Base-by-base conservation (phyloP, 2,888 invertebrate species). In the Stomorhina lunata region DNA sequence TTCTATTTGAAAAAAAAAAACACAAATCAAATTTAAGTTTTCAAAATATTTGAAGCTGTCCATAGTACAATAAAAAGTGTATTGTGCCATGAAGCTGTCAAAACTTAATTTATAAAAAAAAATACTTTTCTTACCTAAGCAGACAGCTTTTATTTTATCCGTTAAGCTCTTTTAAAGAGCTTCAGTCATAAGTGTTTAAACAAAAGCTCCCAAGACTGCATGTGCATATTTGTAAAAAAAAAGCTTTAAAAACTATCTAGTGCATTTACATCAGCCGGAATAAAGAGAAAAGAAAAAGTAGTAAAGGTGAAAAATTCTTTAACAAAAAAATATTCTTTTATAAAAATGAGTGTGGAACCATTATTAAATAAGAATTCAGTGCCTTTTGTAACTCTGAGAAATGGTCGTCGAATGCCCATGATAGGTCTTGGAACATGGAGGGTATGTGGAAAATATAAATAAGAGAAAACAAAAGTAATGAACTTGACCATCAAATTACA, bases 361-460 rank as follows among this genome's bases (percentile, higher is more conserved):
- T 29, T 9, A 22, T 43, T 10, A 53, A 29, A 66, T 22, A 4
- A 29, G 53, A 87, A 85, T 85, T 55, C 79, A 4, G 91, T 93
- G 32, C 93, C 93, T 6, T 91, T 88, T 85, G 89, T 95, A 0
- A 92, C 92, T 66, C 92, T 96, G 25, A 92, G 92, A 85, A 94
- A 94, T 87, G 95, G 94, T 0, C 84, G 89, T 45, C 92, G 93
- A 83, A 93, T 95, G 85, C 96, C 96, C 0, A 92, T 93, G 43
- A 89, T 96, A 4, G 96, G 95, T 2, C 91, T 96, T 7, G 96
- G 96, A 27, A 96, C 96, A 6, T 96, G 95, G 95, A 94, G 95
- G 92, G 95, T 95, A 92, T 91, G 92, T 92, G 65, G 68, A 59
- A 57, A 12, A 9, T 29, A 9, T 34, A 34, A 45, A 34, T 27